Percentiles rank a stretch among this genome's conserved stretches.
Conservation (phyloP, 2,888 invertebrate genomes). For the Panzeria rudis region DNA sequence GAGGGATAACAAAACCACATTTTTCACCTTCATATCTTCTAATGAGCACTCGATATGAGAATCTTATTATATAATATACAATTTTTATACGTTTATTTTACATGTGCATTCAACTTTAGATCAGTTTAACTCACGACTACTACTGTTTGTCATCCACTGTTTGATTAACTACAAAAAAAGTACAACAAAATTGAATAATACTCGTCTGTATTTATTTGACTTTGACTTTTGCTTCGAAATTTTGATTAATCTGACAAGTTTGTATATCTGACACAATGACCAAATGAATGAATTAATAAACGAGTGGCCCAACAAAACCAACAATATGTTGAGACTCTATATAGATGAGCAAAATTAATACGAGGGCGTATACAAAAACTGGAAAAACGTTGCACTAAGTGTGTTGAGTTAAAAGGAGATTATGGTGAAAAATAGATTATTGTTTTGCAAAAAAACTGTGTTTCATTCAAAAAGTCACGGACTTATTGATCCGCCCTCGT, state of each 20-base stretch:
- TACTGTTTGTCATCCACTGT: neutral
- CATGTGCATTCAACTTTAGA: neutral
- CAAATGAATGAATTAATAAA: constrained; percentile 1
- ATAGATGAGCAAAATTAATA: neutral
- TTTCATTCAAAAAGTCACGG: no score
- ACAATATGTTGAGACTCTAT: neutral
- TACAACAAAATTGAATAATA: neutral
- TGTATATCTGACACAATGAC: neutral
- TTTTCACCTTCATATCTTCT: no score
- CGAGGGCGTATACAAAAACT: no score
- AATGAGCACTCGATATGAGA: no score
- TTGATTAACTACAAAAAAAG: neutral
- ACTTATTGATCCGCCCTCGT: no score
- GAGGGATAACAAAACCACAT: no score
- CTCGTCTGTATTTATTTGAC: constrained; percentile 3
- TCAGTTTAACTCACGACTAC: neutral
- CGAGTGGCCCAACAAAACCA: constrained; percentile 3
- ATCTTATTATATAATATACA: no score
- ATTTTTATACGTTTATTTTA: no score
- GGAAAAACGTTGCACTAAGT: no score
- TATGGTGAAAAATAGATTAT: no score
- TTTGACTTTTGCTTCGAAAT: constrained; percentile 37
- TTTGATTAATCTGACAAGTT: constrained; percentile 42
- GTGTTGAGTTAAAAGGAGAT: no score
- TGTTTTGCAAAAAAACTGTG: no score